Base-by-base conservation (phyloP, 1,140 invertebrate species). In the Conopomorpha cramerella region DNA sequence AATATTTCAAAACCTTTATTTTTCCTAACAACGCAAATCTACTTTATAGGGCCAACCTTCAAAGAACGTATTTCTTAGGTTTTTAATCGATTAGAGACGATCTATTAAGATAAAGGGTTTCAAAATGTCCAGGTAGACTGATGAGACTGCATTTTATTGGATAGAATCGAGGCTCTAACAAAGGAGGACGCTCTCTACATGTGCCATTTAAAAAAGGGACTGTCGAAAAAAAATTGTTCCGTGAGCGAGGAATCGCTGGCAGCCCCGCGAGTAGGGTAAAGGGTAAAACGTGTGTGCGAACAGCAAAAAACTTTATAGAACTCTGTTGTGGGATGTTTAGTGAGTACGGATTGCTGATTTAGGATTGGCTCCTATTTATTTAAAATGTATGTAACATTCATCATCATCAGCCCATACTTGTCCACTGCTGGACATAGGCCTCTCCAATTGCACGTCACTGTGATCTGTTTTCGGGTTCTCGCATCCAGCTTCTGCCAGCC, bases 181-280 rank as follows among this genome's bases (percentile, higher is more conserved):
- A 76, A 63, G 50, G 33, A 16, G 36, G 45, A 46, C 54, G 66
- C 53, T 62, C 63, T 63, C 62, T 68, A 60, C 66, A 76, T 76
- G 64, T 71, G 71, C 67, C 64, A 76, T 72, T 76, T 72, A 71
- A 70, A 71, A 72, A 60, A 61, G 51, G 61, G 51, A 54, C 43
- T 10, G 8, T 7, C 36, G 32, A 54, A 55, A 72, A 76, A 76
- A 74, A 71, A 68, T 38, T 36, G 39, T 56, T 61, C 53, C 46
- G 56, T 53, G 56, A 58, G 57, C 55, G 65, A 72, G 70, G 71
- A 68, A 72, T 57, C 55, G 60, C 52, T 65, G 64, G 43, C 39
- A 46, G 53, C 54, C 56, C 51, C 57, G 43, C 53, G 66, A 46
- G 54, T 71, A 72, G 71, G 71, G 67, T 76, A 71, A 54, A 59